Evolutionary conservation across 2,113 vertebrate genomes (phyloP).

Genomic region (Antechinus flavipes): DNA sequence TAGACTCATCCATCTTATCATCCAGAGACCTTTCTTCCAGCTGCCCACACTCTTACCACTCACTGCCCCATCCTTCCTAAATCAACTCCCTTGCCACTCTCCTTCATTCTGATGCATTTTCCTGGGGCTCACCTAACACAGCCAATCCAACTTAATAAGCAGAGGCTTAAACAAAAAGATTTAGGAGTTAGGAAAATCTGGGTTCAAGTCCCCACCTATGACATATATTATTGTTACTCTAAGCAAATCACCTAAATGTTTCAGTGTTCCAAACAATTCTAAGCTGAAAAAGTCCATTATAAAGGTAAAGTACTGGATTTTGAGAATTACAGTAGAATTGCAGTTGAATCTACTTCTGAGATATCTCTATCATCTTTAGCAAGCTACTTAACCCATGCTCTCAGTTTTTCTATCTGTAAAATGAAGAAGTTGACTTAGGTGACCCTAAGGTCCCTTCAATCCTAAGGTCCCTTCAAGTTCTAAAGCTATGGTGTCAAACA

Average conservation of each 20-base stretch:
- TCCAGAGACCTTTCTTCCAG: background rate
- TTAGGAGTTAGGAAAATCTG: background rate
- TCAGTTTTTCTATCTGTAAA: background rate
- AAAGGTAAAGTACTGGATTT: background rate
- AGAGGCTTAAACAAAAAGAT: background rate
- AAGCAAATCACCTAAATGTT: background rate
- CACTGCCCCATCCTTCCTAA: background rate
- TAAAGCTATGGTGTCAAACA: background rate
- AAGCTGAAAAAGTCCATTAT: background rate
- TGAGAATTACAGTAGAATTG: background rate
- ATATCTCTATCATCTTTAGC: background rate
- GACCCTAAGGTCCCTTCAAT: background rate
- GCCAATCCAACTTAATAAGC: background rate
- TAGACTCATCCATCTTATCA: background rate
- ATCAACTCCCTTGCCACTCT: background rate
- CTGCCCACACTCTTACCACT: background rate
- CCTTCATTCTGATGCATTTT: background rate
- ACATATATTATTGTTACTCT: background rate
- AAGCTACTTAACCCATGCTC: background rate
- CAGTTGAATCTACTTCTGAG: background rate
- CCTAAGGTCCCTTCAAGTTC: background rate
- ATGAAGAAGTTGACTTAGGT: background rate
- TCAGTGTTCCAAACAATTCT: background rate
- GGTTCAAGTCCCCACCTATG: background rate
- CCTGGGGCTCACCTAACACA: background rate